A percentile compares a stretch with the other conserved stretches of the same genome.
Evolutionary conservation across 2,888 invertebrate genomes (phyloP).

Genomic region (Loripinus fragilis): DNA sequence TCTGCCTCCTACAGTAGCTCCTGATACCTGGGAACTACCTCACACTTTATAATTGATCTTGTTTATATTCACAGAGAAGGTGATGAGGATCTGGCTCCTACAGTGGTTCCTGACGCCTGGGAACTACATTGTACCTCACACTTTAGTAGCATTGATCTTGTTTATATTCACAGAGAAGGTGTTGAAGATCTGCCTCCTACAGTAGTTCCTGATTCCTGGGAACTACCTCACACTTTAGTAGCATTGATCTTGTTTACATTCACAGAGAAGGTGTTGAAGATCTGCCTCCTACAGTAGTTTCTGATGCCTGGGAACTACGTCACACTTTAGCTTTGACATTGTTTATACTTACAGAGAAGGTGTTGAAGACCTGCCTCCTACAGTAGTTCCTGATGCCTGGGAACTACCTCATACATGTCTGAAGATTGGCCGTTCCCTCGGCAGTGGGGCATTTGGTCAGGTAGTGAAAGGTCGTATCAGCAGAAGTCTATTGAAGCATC

Average conservation of each 20-base stretch:
- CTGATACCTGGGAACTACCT: slow-evolving; percentile 77
- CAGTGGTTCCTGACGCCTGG: slow-evolving; percentile 74
- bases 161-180: neutral
- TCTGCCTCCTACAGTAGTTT: too few species aligned
- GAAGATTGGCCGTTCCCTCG: slow-evolving; percentile 70
- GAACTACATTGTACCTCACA: slow-evolving; percentile 73
- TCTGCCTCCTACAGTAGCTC: slow-evolving; percentile 55
- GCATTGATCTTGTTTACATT: too few species aligned
- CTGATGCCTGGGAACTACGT: too few species aligned
- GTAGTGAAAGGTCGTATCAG: slow-evolving; percentile 75
- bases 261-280: too few species aligned
- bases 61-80: neutral
- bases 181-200: slow-evolving; percentile 35
- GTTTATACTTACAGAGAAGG: neutral
- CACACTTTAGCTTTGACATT: neutral
- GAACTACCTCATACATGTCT: slow-evolving; percentile 73
- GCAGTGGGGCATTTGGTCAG: slow-evolving; percentile 78
- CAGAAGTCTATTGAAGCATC: slow-evolving; percentile 63
- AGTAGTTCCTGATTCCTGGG: slow-evolving; percentile 75
- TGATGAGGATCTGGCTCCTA: slow-evolving; percentile 28
- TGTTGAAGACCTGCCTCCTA: slow-evolving; percentile 29
- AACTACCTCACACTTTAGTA: slow-evolving; percentile 71
- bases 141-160: too few species aligned
- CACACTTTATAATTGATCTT: slow-evolving; percentile 54
- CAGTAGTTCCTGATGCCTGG: slow-evolving; percentile 74